Evolutionary conservation across 2,113 vertebrate species (phyloP).

Genomic region (Pogona vitticeps): DNA sequence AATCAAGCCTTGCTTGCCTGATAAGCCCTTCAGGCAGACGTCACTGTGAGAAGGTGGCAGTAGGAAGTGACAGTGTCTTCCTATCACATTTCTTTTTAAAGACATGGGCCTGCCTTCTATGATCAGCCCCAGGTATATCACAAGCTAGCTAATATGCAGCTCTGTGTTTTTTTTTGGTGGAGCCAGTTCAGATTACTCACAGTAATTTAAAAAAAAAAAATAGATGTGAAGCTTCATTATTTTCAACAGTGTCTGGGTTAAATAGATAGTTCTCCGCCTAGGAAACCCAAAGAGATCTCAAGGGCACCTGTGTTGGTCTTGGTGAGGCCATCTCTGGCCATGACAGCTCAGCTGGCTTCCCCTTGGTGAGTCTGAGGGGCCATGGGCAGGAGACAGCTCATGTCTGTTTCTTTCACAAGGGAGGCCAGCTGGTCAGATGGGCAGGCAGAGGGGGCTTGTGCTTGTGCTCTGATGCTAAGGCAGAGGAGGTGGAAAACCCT

Average conservation of each 20-base stretch:
- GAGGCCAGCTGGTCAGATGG: too few relatives aligned
- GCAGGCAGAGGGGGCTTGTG: too few relatives aligned
- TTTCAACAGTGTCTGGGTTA: neutral
- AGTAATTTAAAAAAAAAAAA: neutral
- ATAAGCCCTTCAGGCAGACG: neutral
- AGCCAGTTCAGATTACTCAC: neutral
- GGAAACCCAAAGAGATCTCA: neutral
- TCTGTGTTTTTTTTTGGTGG: neutral
- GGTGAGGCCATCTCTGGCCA: neutral
- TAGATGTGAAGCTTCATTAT: neutral
- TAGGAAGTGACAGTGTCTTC: neutral
- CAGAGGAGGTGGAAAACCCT: too few relatives aligned
- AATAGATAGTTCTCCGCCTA: neutral
- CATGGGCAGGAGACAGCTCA: too few relatives aligned
- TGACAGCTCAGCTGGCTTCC: neutral
- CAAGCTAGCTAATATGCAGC: neutral
- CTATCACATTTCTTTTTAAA: neutral
- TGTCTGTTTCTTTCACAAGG: too few relatives aligned
- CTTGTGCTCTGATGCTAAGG: too few relatives aligned
- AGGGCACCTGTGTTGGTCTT: too few relatives aligned
- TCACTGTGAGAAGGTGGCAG: neutral
- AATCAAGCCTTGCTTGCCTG: neutral
- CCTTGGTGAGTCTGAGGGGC: neutral
- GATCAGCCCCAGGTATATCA: neutral
- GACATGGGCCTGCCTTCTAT: neutral